phyloP scores from a whole-genome alignment of 2,888 invertebrate genomes.

The Odontocerum albicorne region DNA sequence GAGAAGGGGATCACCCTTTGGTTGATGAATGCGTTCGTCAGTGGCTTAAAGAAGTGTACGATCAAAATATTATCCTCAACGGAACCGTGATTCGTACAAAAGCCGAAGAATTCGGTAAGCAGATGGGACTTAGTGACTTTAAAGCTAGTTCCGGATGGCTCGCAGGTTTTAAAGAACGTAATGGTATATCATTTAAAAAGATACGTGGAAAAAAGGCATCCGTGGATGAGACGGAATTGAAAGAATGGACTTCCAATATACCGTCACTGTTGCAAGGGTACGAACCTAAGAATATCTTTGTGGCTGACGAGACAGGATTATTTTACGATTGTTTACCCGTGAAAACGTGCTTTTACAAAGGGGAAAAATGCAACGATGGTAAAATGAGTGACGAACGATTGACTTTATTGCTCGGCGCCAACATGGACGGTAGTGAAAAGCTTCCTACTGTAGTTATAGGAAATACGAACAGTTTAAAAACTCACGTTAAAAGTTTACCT shows the following conservation, averaged over 20 bases:
- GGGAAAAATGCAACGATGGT: conserved; percentile 3
- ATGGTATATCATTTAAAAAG: background rate
- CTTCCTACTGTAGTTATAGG: background rate
- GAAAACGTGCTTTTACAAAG: conserved; percentile 5
- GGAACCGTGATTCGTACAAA: conserved; percentile 1
- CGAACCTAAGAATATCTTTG: background rate
- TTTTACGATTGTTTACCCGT: conserved; percentile 8
- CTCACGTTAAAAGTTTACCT: background rate
- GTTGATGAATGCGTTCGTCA: conserved; percentile 3
- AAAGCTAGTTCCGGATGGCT: conserved; percentile 8
- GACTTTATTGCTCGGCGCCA: background rate
- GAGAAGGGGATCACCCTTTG: conserved; percentile 8
- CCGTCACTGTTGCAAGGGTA: background rate
- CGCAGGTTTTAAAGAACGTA: conserved; percentile 6
- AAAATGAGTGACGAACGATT: background rate
- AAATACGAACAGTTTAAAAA: background rate
- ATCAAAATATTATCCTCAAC: conserved; percentile 6
- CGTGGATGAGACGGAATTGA: background rate
- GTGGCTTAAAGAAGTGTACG: conserved; percentile 4
- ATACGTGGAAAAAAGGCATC: background rate
- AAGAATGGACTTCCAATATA: background rate
- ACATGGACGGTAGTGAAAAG: conserved; percentile 5
- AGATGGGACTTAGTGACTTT: conserved; percentile 7
- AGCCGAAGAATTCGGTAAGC: conserved; percentile 3
- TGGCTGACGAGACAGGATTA: background rate